Evolutionary conservation across 2,888 invertebrate genomes (phyloP), one percentile per base, ranked within the genome.

Genomic region (Cryptus viduatorius): DNA sequence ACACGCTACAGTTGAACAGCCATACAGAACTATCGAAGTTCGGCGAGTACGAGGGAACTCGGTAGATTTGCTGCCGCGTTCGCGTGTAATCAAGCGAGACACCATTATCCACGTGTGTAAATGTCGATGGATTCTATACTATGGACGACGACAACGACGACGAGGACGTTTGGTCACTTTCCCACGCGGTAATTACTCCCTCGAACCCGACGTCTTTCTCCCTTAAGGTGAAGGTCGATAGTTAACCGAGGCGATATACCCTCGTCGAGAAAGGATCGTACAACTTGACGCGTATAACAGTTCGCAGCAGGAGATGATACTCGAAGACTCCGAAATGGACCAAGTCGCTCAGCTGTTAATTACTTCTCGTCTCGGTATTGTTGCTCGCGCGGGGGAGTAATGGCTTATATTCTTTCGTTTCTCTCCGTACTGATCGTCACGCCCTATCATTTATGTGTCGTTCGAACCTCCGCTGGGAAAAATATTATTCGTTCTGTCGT

Each of bases 151-250:
- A 77, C 59, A 61, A 64, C 65, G 78, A 69, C 71, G 67, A 56
- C 59, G 77, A 79, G 82, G 84, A 83, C 87, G 87, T 80, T 87
- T 89, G 90, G 87, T 82, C 73, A 87, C 80, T 86, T 87, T 90
- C 90, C 89, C 90, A 90, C 90, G 88, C 86, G 86, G 88, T 89
- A 90, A 90, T 90, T 89, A 90, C 88, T 79, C 75, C 71, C 78
- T 64, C 67, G 82, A 67, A 76, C 31, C 78, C 71, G 16, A 77
- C 79, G 82, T 84, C 79, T 85, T 85, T 86, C 82, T 85, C 81
- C 85, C 85, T 86, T 84, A 84, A 86, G 86, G 82, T 84, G 84
- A 85, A 85, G 83, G 82, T 69, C 85, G 84, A 83, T 79, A 79
- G 82, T 82, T 76, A 75, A 53, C 84, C 73, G 73, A 24, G 84